phyloP scores from a whole-genome alignment of 2,888 invertebrate genomes.

The Caenorhabditis sulstoni region DNA sequence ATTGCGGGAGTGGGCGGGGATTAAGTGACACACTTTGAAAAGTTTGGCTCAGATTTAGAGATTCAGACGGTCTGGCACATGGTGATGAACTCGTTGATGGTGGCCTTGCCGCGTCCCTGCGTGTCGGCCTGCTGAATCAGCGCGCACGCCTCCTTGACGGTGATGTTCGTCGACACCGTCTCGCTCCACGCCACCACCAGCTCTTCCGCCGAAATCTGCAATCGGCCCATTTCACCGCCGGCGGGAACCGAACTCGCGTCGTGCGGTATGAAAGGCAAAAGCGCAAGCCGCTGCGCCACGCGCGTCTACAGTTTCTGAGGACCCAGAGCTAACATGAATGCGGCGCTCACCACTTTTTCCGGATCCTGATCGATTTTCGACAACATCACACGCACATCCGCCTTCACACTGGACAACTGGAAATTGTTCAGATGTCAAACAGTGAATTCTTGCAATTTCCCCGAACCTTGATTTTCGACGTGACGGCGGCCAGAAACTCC shows the following conservation, averaged over 20 bases:
- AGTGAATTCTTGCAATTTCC: no score
- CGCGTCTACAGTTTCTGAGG: no score
- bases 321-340: no score
- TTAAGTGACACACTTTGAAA: no score
- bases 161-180: slow-evolving; percentile 70
- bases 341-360: slow-evolving; percentile 62
- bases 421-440: no score
- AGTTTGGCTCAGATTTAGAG: no score
- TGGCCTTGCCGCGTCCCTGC: slow-evolving; percentile 64
- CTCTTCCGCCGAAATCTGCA: slow-evolving; percentile 71
- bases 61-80: slow-evolving; percentile 71
- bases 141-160: slow-evolving; percentile 66
- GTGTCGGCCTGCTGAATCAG: slow-evolving; percentile 69
- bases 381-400: slow-evolving; percentile 69
- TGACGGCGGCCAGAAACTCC: slow-evolving; percentile 71
- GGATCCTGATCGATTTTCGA: slow-evolving; percentile 67
- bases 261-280: no score
- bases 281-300: not conserved
- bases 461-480: slow-evolving; percentile 71
- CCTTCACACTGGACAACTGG: slow-evolving; percentile 67
- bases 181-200: slow-evolving; percentile 72
- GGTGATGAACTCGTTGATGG: slow-evolving; percentile 71
- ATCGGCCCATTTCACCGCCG: not conserved
- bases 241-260: no score
- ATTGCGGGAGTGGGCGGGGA: no score